Conservation (phyloP, 1,140 invertebrate genomes). For the Apis mellifera region Amel_HAv3.1 CM009932.2:11488501-11489000, state of each 20-base stretch:
- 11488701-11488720: constrained; percentile 43
- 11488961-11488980: neutral
- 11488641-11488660: neutral
- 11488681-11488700: neutral
- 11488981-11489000: neutral
- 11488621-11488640: neutral
- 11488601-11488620: neutral
- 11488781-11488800: constrained; percentile 39
- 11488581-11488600: constrained; percentile 50
- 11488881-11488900: constrained; percentile 19
- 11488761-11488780: constrained; percentile 36
- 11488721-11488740: constrained; percentile 48
- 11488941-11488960: neutral
- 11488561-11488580: constrained; percentile 56
- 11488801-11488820: constrained; percentile 28
- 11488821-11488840: neutral
- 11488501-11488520: constrained; percentile 59
- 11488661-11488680: neutral
- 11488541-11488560: constrained; percentile 45
- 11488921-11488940: neutral
- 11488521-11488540: constrained; percentile 52
- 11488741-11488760: neutral
- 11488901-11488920: constrained; percentile 1
- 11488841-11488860: constrained; percentile 34
- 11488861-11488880: constrained; percentile 19